phyloP scores from a whole-genome alignment of 2,797 vertebrate genomes.

The Lutjanus campechanus region DNA sequence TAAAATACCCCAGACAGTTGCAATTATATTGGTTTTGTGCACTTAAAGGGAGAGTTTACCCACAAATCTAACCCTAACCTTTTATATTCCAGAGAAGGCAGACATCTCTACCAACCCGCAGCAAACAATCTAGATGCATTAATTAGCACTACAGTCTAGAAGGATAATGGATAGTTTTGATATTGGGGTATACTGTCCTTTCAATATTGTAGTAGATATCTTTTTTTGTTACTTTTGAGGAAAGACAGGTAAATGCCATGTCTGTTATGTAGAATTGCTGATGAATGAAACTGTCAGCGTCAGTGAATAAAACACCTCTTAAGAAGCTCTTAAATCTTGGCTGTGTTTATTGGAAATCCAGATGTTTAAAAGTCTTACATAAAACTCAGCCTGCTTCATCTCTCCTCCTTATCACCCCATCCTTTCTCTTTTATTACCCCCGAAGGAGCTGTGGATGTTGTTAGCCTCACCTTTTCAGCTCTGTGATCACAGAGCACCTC shows the following conservation, averaged over 20 bases:
- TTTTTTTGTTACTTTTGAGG: not conserved
- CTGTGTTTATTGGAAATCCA: constrained; percentile 17
- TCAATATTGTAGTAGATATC: not conserved
- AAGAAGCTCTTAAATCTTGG: constrained; percentile 4
- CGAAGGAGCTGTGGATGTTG: not conserved
- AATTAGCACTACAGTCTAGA: no score
- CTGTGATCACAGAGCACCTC: not conserved
- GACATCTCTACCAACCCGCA: no score
- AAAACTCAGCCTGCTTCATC: not conserved
- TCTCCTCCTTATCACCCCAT: not conserved
- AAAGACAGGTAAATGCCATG: not conserved
- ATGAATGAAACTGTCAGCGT: not conserved
- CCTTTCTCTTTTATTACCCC: not conserved
- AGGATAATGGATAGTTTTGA: no score
- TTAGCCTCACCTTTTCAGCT: not conserved
- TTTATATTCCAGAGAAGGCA: no score
- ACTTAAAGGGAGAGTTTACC: not conserved
- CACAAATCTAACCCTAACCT: no score
- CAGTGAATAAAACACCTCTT: constrained; percentile 9
- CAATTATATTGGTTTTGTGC: not conserved
- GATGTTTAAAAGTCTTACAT: constrained; percentile 24
- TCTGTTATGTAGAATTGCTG: not conserved
- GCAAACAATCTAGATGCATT: no score
- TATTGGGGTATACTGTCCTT: no score
- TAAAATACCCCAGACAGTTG: not conserved